A percentile compares a stretch with the other conserved stretches of the same genome.
phyloP scores from a whole-genome alignment of 2,888 invertebrate species.

The Seira sanloemensis region DNA sequence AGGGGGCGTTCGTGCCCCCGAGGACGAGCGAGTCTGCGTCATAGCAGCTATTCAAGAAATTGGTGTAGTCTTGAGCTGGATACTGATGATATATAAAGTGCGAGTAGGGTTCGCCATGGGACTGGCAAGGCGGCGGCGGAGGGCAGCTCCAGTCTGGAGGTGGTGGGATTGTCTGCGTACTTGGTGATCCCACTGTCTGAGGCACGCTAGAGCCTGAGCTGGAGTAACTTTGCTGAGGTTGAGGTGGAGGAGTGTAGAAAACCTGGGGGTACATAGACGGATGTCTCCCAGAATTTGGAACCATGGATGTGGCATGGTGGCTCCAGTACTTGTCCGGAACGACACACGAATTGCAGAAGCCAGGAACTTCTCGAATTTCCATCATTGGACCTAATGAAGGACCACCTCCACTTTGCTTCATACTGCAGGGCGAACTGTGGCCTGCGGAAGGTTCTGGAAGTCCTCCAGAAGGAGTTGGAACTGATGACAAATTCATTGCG shows the following conservation, averaged over 20 bases:
- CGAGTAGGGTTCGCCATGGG: slow-evolving; percentile 36
- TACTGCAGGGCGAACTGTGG: no score
- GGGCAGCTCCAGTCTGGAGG: slow-evolving; percentile 36
- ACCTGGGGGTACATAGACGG: slow-evolving; percentile 53
- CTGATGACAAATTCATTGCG: no score
- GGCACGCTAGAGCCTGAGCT: no score
- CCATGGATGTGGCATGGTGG: slow-evolving; percentile 17
- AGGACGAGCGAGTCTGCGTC: no score
- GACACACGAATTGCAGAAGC: slow-evolving; percentile 31
- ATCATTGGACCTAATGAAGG: slow-evolving; percentile 44
- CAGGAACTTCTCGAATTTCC: slow-evolving; percentile 50
- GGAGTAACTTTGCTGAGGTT: slow-evolving; percentile 6
- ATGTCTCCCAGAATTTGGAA: not conserved
- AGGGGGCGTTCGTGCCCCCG: no score
- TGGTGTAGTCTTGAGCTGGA: slow-evolving; percentile 23
- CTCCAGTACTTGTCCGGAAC: slow-evolving; percentile 47
- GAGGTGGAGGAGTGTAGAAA: slow-evolving; percentile 59
- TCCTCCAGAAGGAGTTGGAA: no score
- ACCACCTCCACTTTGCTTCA: no score
- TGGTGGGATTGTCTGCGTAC: not conserved
- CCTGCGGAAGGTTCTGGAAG: no score
- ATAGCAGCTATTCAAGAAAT: slow-evolving; percentile 32
- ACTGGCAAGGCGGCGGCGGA: slow-evolving; percentile 17
- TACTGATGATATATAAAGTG: slow-evolving; percentile 50
- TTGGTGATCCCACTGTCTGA: no score